These are phyloP conservation scores for Frieseomelitta varia DNA, from an alignment of 1,140 invertebrate species.

Conservation along the genomic window DNA sequence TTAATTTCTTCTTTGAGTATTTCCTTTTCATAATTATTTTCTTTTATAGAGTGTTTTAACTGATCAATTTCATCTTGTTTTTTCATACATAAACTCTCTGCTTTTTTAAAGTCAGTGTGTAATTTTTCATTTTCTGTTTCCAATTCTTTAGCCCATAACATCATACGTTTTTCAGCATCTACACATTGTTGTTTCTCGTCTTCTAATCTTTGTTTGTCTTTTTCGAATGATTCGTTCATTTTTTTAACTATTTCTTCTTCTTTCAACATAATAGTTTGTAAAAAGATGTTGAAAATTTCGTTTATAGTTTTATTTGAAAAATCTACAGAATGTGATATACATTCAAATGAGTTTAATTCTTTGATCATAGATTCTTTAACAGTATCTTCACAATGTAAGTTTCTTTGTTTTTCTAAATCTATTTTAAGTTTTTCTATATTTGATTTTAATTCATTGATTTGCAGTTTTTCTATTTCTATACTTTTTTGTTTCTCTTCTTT, in stretches of 20 bases:
- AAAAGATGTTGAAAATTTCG: conserved; percentile 68
- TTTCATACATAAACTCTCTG: conserved; percentile 15
- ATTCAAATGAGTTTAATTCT: conserved; percentile 70
- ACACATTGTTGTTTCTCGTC: conserved; percentile 68
- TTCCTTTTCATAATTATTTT: conserved; percentile 68
- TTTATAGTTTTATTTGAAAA: conserved; percentile 57
- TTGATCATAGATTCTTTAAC: conserved; percentile 67
- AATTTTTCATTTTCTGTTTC: conserved; percentile 74
- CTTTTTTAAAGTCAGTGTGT: conserved; percentile 66
- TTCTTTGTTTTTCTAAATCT: conserved; percentile 60
- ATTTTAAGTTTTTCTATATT: conserved; percentile 69
- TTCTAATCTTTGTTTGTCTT: conserved; percentile 62
- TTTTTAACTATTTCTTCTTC: conserved; percentile 72
- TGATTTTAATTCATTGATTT: conserved; percentile 66
- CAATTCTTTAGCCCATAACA: conserved; percentile 67
- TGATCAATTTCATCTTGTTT: conserved; percentile 51
- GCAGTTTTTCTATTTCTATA: conserved; percentile 62
- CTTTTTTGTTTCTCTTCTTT: conserved; percentile 63
- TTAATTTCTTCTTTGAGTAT: conserved; percentile 67
- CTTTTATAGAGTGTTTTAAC: conserved; percentile 57
- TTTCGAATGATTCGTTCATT: conserved; percentile 58
- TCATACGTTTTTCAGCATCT: conserved; percentile 67
- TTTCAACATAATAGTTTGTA: conserved; percentile 70
- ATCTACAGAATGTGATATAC: conserved; percentile 30
- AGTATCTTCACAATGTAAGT: conserved; percentile 46